A percentile compares a stretch with the other conserved stretches of the same genome.
Evolutionary conservation across 2,888 invertebrate species (phyloP).

Genomic region (Chymomyza procnemis): DNA sequence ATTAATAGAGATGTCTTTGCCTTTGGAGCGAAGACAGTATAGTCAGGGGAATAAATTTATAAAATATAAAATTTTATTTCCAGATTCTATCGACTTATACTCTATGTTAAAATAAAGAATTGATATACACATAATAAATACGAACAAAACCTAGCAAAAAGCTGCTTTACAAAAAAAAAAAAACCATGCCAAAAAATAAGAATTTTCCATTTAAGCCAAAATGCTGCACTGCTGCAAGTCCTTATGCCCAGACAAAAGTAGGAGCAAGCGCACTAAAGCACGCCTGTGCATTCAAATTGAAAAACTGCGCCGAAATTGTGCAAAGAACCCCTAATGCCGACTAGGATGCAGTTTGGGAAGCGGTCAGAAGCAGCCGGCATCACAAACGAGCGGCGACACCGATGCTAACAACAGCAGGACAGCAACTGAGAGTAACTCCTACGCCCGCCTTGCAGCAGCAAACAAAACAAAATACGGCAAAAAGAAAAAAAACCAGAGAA

Average conservation of each 20-base stretch:
- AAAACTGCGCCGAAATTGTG: neutral
- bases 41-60: too few species aligned
- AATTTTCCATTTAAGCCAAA: neutral
- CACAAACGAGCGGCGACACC: neutral
- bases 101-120: too few species aligned
- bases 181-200: neutral
- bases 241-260: neutral
- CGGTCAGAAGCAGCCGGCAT: neutral
- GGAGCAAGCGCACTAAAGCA: neutral
- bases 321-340: neutral
- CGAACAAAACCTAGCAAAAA: too few species aligned
- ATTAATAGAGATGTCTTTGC: too few species aligned
- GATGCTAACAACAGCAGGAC: neutral
- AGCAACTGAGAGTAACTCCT: neutral
- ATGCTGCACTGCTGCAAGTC: neutral
- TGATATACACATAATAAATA: neutral
- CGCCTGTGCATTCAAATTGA: neutral
- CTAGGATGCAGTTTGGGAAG: neutral
- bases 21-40: too few species aligned
- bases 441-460: neutral
- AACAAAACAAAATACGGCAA: slow-evolving; percentile 9
- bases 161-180: neutral
- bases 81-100: too few species aligned
- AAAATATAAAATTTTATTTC: too few species aligned
- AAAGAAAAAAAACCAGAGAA: slow-evolving; percentile 12